phyloP scores from a whole-genome alignment of 2,888 invertebrate species.

The Hypsopygia costalis region DNA sequence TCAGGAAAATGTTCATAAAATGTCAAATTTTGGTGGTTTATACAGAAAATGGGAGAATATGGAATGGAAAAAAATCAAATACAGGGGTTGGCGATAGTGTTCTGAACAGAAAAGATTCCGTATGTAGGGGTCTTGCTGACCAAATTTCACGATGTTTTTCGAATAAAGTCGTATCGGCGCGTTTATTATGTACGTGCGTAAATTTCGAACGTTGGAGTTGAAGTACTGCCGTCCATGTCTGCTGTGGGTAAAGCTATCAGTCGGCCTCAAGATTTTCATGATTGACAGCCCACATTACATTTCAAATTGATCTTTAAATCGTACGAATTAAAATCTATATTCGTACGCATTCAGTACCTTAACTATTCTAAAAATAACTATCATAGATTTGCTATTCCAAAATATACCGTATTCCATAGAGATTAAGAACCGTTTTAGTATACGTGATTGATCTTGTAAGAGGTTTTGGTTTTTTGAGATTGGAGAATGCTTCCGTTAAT shows the following conservation, averaged over 20 bases:
- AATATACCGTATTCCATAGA: constrained; percentile 12
- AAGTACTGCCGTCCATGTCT: too few species aligned
- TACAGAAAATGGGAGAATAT: too few species aligned
- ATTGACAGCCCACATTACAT: not conserved
- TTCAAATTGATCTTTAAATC: constrained; percentile 4
- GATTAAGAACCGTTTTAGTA: constrained; percentile 25
- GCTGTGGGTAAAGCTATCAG: not conserved
- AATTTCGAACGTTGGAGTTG: too few species aligned
- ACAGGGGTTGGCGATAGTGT: too few species aligned
- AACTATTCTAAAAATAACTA: constrained; percentile 4
- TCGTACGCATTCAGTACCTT: not conserved
- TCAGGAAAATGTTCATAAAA: too few species aligned
- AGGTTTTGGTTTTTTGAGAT: constrained; percentile 27
- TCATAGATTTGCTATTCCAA: constrained; percentile 10
- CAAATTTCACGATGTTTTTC: too few species aligned
- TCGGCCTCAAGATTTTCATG: constrained; percentile 8
- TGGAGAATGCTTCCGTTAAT: constrained; percentile 78
- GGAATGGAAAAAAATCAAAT: too few species aligned
- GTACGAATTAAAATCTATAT: not conserved
- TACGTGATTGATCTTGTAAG: constrained; percentile 22
- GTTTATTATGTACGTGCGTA: too few species aligned
- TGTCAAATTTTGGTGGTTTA: too few species aligned
- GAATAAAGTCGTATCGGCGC: too few species aligned
- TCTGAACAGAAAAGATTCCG: too few species aligned
- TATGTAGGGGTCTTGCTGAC: too few species aligned